A percentile compares a stretch with the other conserved stretches of the same genome.
These are phyloP conservation scores for Trachurus trachurus DNA, from an alignment of 2,797 vertebrate genomes.

Conservation along the genomic window DNA sequence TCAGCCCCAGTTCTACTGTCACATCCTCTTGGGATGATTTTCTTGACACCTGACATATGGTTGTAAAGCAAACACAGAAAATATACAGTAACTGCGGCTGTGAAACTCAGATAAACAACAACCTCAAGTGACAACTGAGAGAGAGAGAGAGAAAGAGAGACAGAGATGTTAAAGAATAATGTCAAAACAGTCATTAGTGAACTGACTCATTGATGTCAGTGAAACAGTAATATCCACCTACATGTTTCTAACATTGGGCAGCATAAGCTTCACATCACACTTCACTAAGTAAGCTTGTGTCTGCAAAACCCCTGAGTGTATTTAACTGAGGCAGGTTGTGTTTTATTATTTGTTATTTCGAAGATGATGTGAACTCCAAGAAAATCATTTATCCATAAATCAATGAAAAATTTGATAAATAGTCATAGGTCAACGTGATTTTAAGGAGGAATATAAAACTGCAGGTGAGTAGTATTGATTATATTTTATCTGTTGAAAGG, in stretches of 20 bases:
- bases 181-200: neutral
- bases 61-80: slow-evolving; percentile 2
- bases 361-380: neutral
- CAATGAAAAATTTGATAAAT: slow-evolving; percentile 40
- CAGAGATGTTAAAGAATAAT: neutral
- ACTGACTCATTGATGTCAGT: slow-evolving; percentile 1
- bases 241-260: neutral
- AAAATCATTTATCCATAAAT: slow-evolving; percentile 17
- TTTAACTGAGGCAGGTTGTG: neutral
- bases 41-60: neutral
- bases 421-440: slow-evolving; percentile 23
- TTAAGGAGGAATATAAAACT: slow-evolving; percentile 36
- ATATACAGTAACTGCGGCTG: neutral
- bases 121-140: neutral
- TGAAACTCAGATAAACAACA: neutral
- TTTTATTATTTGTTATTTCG: neutral
- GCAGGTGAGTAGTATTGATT: neutral
- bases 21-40: neutral
- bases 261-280: neutral
- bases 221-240: neutral
- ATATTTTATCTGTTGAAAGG: neutral
- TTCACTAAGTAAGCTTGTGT: neutral
- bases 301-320: neutral
- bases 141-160: neutral
- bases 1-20: neutral